Evolutionary conservation across 2,888 invertebrate species (phyloP).

Genomic region (Mythimna ferrago): DNA sequence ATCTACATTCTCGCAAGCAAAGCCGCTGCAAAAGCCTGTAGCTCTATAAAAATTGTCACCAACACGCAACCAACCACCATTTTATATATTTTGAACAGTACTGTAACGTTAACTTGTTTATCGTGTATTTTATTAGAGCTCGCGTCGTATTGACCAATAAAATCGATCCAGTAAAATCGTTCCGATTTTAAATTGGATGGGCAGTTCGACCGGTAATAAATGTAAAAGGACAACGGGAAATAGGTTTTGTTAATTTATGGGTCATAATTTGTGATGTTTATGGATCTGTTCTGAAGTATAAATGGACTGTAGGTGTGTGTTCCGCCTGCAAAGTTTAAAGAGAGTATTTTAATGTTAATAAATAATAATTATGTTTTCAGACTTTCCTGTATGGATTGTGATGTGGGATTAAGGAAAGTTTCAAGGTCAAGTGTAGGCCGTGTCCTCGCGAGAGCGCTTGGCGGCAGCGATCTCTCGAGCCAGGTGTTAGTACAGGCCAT

Average conservation of each 20-base stretch:
- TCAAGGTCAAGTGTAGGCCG: no score
- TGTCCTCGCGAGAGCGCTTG: no score
- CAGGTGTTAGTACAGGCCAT: no score
- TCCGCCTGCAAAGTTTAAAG: not conserved
- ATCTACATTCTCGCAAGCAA: not conserved
- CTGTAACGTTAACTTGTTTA: slow-evolving; percentile 73
- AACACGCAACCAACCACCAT: slow-evolving; percentile 67
- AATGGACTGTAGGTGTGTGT: not conserved
- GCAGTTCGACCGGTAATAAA: slow-evolving; percentile 58
- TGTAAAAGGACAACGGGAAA: slow-evolving; percentile 56
- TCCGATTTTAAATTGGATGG: slow-evolving; percentile 71
- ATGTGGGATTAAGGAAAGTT: no score
- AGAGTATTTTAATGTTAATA: not conserved
- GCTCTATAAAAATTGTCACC: slow-evolving; percentile 55
- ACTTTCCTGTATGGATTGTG: no score
- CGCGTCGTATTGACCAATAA: slow-evolving; percentile 74
- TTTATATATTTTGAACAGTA: slow-evolving; percentile 77
- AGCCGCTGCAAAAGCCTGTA: not conserved
- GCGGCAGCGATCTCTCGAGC: no score
- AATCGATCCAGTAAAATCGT: slow-evolving; percentile 73
- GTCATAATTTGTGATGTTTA: slow-evolving; percentile 36
- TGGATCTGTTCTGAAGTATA: not conserved
- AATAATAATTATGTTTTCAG: no score
- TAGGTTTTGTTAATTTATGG: slow-evolving; percentile 44
- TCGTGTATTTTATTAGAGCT: slow-evolving; percentile 79